Percentiles rank a stretch among this genome's conserved stretches.
Conservation (phyloP, 2,797 vertebrate genomes). For the Crocidura indochinensis region DNA sequence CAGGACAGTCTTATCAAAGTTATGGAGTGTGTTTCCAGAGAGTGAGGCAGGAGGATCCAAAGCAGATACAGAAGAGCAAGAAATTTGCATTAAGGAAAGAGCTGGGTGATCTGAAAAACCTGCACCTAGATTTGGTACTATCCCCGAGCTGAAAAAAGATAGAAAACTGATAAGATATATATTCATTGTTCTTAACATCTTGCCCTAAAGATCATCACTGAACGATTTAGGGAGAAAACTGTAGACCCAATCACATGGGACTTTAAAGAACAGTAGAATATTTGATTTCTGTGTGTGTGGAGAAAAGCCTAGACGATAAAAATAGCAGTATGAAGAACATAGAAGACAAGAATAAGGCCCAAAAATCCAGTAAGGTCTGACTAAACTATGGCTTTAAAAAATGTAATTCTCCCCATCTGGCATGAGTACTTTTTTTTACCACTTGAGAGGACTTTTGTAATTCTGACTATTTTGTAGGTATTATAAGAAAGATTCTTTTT, state of each 20-base stretch:
- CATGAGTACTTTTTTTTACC: not conserved
- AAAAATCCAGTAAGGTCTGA: not conserved
- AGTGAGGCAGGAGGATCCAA: not conserved
- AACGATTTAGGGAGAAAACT: not conserved
- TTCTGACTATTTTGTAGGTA: not conserved
- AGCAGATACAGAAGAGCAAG: not conserved
- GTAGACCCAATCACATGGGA: not conserved
- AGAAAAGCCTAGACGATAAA: not conserved
- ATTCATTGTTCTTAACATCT: no score
- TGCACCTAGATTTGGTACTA: no score
- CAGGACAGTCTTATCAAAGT: no score
- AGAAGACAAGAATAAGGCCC: not conserved
- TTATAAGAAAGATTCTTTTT: not conserved
- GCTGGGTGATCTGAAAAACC: no score
- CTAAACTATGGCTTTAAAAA: not conserved
- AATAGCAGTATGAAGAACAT: not conserved
- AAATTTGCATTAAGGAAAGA: not conserved
- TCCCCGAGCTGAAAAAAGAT: no score
- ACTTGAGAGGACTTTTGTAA: not conserved
- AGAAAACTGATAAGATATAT: no score
- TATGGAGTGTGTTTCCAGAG: no score
- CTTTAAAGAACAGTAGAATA: not conserved
- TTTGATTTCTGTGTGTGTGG: not conserved
- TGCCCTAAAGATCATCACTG: no score
- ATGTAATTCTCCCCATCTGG: not conserved